Base-by-base conservation (phyloP, 2,797 vertebrate species). In the Mus caroli region DNA sequence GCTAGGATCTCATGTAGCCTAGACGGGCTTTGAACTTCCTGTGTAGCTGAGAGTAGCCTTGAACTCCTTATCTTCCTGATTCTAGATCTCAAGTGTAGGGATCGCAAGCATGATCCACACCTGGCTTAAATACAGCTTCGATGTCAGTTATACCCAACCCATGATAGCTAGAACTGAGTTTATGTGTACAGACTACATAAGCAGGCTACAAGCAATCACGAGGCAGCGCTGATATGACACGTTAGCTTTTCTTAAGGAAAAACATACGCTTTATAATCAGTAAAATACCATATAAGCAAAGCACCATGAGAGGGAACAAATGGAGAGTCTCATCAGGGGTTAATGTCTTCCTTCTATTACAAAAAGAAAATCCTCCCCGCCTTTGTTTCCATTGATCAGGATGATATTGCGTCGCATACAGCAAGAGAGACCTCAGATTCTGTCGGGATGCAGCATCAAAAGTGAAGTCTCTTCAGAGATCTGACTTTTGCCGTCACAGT, bases 381-480 rank as follows among this genome's bases (percentile, higher is more conserved):
- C 54, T 50, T n/a, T 60, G 86, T 85, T 80, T 78, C 46, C 52
- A 4, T 73, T 52, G 80, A n/a, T 31, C 37, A 71, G 54, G 62
- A 40, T 87, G 60, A 69, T 26, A n/a, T 1, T 79, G 60, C 46
- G 54, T 56, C 56, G 73, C 67, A 1, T 26, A 1, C 9, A 37
- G 31, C 31, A 26, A 88, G 52, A 80, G 46, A 94, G 80, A 85
- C 80, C 73, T 90, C 60, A 46, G 75, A n/a, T 2, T 56, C 92
- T 90, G 83, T 77, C 60, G 62, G 76, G 54, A 54, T 22, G 34
- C 20, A 40, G 43, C 94, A 88, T 13, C 34, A 9, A 58, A 50
- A 94, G 80, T 94, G 84, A 90, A 95, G 95, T 90, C 83, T 37
- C 37, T 28, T 87, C n/a, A 1, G 64, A 80, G 64, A 40, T 56